phyloP scores from a whole-genome alignment of 2,888 invertebrate genomes.

The Callosobruchus maculatus region DNA sequence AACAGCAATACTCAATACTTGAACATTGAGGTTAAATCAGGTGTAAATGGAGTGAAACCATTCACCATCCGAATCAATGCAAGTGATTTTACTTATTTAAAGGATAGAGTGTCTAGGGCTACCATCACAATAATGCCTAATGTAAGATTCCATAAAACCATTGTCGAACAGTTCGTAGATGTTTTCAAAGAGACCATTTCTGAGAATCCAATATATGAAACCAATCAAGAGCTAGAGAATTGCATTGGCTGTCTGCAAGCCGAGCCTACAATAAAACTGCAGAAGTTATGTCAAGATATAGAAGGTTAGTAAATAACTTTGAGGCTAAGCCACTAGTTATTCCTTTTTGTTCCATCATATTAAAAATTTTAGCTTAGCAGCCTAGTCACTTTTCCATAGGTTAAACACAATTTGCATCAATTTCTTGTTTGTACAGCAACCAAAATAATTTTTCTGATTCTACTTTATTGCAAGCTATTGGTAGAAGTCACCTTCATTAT shows the following conservation, averaged over 20 bases:
- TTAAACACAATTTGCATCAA: too few species aligned
- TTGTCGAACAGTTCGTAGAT: conserved; percentile 79
- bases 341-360: too few species aligned
- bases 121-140: conserved; percentile 66
- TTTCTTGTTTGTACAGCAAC: too few species aligned
- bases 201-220: conserved; percentile 61
- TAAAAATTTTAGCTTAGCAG: too few species aligned
- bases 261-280: conserved; percentile 72
- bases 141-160: conserved; percentile 70
- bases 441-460: too few species aligned
- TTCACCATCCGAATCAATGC: conserved; percentile 76
- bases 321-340: background rate
- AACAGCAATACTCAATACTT: conserved; percentile 75
- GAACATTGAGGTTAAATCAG: conserved; percentile 72
- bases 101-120: conserved; percentile 61
- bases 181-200: conserved; percentile 75
- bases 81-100: conserved; percentile 72
- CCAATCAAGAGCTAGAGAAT: conserved; percentile 62
- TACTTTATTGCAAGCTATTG: too few species aligned
- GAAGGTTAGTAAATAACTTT: background rate
- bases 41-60: conserved; percentile 55
- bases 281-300: conserved; percentile 57
- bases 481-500: too few species aligned
- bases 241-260: conserved; percentile 89
- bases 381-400: too few species aligned